A percentile compares a stretch with the other conserved stretches of the same genome.
Conservation (phyloP, 2,888 invertebrate species). For the Osmoderma eremita region DNA sequence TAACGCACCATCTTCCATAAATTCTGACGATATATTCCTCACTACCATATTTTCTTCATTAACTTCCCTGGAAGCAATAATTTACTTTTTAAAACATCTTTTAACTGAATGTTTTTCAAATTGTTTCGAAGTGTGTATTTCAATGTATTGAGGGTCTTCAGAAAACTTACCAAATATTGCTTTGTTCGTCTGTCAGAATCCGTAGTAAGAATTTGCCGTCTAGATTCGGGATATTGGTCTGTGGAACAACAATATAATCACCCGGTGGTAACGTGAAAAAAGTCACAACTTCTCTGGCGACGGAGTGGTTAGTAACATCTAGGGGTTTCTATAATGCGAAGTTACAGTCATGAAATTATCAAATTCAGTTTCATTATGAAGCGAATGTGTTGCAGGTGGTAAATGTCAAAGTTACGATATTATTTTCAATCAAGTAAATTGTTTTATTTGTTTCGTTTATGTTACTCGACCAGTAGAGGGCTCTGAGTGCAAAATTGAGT, state of each 20-base stretch:
- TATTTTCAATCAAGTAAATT: too few relatives aligned
- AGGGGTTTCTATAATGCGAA: slow-evolving; percentile 67
- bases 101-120: not conserved
- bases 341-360: too few relatives aligned
- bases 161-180: slow-evolving; percentile 73
- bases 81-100: not conserved
- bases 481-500: too few relatives aligned
- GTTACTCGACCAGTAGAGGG: too few relatives aligned
- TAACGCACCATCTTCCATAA: slow-evolving; percentile 68
- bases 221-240: slow-evolving; percentile 74
- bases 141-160: not conserved
- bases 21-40: slow-evolving; percentile 71
- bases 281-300: slow-evolving; percentile 75
- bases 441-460: too few relatives aligned
- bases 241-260: slow-evolving; percentile 78
- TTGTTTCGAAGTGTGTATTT: not conserved
- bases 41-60: slow-evolving; percentile 80
- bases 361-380: too few relatives aligned
- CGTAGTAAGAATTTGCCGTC: slow-evolving; percentile 78
- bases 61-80: slow-evolving; percentile 71
- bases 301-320: slow-evolving; percentile 74
- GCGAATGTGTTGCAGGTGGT: too few relatives aligned
- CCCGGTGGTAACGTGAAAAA: slow-evolving; percentile 80
- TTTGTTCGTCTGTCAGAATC: slow-evolving; percentile 77
- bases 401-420: too few relatives aligned